Base-by-base conservation (phyloP, 1,140 invertebrate genomes). In the Dreissena rostriformis region DNA sequence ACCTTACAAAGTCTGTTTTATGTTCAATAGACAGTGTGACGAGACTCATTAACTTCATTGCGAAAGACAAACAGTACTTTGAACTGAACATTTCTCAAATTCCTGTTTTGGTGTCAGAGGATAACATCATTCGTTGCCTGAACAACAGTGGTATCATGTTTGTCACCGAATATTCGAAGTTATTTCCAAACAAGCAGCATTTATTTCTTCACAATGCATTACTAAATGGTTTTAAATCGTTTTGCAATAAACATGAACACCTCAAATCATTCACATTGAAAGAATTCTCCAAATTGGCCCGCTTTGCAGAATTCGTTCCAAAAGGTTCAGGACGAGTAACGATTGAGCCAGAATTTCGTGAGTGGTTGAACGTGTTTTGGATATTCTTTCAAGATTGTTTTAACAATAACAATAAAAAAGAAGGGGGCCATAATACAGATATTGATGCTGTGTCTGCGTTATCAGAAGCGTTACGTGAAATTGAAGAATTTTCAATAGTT, bases 371-470 rank as follows among this genome's bases (percentile, higher is more conserved):
- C 17, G 12, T n/a, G 12, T 61, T 61, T 24, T 61, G 57, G 57
- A n/a, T 5, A 12, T 61, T 61, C n/a, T 22, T 85, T 19, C 75
- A 85, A 28, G 55, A 52, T 17, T 61, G 49, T 65, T 52, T 39
- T 85, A 6, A 28, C 53, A n/a, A 17, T 28, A 53, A 17, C 19
- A 73, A n/a, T 53, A 14, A 57, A 57, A 49, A 55, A 39, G 29
- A 57, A 83, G 15, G 24, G 39, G n/a, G 68, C 70, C 12, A 29
- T 61, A 51, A 39, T 39, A 39, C 39, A 39, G 39, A 39, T 39
- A 39, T 39, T 5, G 39, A 39, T 39, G 39, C 39, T 39, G 39
- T 39, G 39, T 39, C 39, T 39, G 39, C 8, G 8, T 39, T 39
- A 39, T 39, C 39, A 39, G 8, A 39, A 39, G 39, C 39, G 8